Percentiles rank a stretch among this genome's conserved stretches.
These are phyloP conservation scores for Brachyhypopomus gauderio DNA, from an alignment of 2,113 vertebrate genomes.

Conservation along the genomic window DNA sequence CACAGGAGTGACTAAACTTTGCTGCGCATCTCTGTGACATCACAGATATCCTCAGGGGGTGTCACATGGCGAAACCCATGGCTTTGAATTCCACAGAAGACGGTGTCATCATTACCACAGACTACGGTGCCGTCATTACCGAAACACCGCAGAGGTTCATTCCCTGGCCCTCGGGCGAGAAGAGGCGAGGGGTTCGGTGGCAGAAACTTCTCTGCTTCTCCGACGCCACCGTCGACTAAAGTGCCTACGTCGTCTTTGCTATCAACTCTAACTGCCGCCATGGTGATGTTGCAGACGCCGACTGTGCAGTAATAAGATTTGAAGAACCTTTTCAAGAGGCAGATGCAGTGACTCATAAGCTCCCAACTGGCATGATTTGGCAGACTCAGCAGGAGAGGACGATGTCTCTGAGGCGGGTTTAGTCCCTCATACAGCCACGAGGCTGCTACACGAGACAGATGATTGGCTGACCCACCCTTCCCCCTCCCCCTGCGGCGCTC, in stretches of 20 bases:
- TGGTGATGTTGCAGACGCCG: background rate
- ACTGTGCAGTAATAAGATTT: constrained; percentile 3
- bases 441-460: background rate
- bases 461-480: no score
- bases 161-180: background rate
- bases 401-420: background rate
- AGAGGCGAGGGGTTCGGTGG: background rate
- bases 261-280: constrained; percentile 12
- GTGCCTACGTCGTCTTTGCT: background rate
- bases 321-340: constrained; percentile 15
- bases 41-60: no score
- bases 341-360: constrained; percentile 30
- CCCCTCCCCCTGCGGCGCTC: no score
- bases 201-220: background rate
- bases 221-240: constrained; percentile 2
- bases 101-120: no score
- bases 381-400: constrained; percentile 14
- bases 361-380: background rate
- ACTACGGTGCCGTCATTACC: background rate
- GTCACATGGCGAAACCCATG: no score
- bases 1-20: no score
- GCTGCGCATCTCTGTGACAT: no score
- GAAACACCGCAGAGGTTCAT: background rate
- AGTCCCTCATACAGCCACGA: background rate
- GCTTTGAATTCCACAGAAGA: no score